These are phyloP conservation scores for Uromys caudimaculatus DNA, from an alignment of 2,797 vertebrate species.

Conservation along the genomic window DNA sequence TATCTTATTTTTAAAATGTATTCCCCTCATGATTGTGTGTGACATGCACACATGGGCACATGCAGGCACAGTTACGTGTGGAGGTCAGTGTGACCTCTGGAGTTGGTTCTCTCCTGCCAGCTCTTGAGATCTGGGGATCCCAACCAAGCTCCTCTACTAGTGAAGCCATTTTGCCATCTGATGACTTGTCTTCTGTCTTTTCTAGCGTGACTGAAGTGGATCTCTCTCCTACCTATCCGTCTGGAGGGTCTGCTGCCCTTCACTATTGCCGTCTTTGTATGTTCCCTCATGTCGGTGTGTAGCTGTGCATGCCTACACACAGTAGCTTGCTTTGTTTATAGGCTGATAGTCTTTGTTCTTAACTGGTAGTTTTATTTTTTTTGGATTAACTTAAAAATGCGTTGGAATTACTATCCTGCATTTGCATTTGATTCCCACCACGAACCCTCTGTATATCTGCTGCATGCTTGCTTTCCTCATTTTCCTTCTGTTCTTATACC, in stretches of 20 bases:
- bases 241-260: not conserved
- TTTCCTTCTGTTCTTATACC: not conserved
- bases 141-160: not conserved
- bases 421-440: not conserved
- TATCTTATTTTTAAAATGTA: not conserved
- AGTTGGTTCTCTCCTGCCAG: not conserved
- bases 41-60: fast-evolving
- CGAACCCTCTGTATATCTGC: not conserved
- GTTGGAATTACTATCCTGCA: not conserved
- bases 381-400: not conserved
- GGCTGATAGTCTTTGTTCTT: conserved; percentile 9
- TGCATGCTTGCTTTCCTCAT: not conserved
- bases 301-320: not conserved
- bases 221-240: not conserved
- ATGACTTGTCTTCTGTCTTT: not conserved
- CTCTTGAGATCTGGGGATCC: not conserved
- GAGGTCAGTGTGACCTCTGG: not conserved
- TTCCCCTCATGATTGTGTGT: no score
- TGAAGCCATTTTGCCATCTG: not conserved
- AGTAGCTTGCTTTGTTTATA: not conserved
- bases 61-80: not conserved
- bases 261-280: not conserved
- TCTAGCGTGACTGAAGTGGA: not conserved
- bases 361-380: not conserved
- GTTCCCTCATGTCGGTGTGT: not conserved